Evolutionary conservation across 2,113 vertebrate genomes (phyloP), one percentile per base, ranked within the genome.

Genomic region (Engraulis encrasicolus): DNA sequence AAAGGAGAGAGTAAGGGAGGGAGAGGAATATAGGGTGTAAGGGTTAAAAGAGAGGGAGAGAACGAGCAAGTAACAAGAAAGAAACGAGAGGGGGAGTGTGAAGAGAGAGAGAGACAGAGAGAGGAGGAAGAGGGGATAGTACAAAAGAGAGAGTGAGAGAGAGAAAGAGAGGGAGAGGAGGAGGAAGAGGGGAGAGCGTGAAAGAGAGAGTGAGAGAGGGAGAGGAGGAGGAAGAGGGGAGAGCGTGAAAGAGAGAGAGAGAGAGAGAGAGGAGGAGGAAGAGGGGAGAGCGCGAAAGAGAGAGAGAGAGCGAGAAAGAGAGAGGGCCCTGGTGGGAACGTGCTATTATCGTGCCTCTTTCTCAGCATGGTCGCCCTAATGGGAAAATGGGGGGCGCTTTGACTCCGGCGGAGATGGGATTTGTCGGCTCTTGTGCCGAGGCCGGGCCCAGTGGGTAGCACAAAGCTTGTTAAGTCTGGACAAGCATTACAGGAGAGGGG

Each of bases 391-490:
- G 93, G 93, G n/a, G n/a, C 93, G 94, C 94, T 93, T 92, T 94
- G 94, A 95, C 93, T 96, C 91, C 93, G 94, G 94, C 94, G 94
- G n/a, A 95, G 95, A 96, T 96, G 95, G 94, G 95, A 95, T 95
- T 96, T 95, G 94, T 94, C 86, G 91, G 92, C 93, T 95, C 94
- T 95, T 94, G 94, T 96, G 95, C 94, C 94, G 94, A 94, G 94
- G 92, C 92, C 91, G 89, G 92, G 92, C 95, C 91, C 94, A 96
- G 94, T 95, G 92, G 94, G 95, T 92, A 94, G 93, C 93, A 89
- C 93, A 95, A 95, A 95, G 94, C 95, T 95, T 95, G 95, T 96
- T 96, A 96, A 94, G 94, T 92, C 93, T 94, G 95, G 95, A 96
- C 94, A 95, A 95, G 94, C 94, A 96, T 95, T 92, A 91, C 94